A percentile compares a stretch with the other conserved stretches of the same genome.
These are phyloP conservation scores for Rhopalosiphum padi DNA, from an alignment of 1,140 invertebrate genomes.

Conservation along the genomic window DNA sequence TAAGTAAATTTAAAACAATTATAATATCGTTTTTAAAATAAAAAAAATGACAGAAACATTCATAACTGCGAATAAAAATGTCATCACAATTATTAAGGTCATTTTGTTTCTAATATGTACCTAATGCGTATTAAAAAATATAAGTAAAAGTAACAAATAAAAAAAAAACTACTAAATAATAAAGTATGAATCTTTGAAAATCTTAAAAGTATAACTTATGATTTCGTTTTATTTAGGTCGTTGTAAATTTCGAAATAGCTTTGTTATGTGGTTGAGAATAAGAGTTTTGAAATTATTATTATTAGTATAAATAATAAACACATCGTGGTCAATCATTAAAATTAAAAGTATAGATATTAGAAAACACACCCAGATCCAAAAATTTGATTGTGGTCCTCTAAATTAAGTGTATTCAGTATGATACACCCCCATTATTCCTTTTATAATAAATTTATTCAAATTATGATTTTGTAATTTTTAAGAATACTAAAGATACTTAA, in stretches of 20 bases:
- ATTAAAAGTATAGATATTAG: not conserved
- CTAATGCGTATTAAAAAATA: not conserved
- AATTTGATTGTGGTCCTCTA: not conserved
- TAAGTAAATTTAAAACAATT: not conserved
- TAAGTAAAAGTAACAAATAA: not conserved
- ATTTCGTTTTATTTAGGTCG: not conserved
- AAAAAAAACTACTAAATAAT: not conserved
- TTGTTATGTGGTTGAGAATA: not conserved
- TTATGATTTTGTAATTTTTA: not conserved
- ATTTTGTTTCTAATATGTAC: not conserved
- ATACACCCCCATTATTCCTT: not conserved
- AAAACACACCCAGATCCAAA: not conserved
- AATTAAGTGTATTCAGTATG: not conserved
- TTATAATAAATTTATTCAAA: not conserved
- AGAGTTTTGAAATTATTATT: not conserved
- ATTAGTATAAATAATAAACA: not conserved
- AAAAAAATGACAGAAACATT: not conserved
- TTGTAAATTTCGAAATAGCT: not conserved
- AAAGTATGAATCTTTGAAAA: not conserved
- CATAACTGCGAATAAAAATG: not conserved
- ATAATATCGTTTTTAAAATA: too few species aligned
- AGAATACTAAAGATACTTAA: not conserved
- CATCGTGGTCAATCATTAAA: not conserved
- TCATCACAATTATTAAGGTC: not conserved
- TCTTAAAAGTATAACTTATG: not conserved